Evolutionary conservation across 2,113 vertebrate species (phyloP), one percentile per base, ranked within the genome.

Genomic region (Pholis gunnellus): DNA sequence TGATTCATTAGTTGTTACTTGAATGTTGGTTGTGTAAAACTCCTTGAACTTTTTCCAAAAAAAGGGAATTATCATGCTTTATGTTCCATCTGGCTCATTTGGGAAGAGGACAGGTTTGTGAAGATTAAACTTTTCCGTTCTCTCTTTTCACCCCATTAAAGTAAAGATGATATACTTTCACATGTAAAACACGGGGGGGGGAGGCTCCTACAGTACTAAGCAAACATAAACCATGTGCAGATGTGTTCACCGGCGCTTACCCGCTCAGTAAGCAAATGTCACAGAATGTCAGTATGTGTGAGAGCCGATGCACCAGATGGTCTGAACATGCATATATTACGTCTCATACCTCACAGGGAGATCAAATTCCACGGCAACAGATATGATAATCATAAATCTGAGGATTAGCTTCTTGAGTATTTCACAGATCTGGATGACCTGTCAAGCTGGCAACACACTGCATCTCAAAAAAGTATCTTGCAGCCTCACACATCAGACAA

Each of bases 361-460:
- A 89, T 82, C 52, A 48, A 65, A 86, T 76, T 82, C 70, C 44
- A 72, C 6, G 42, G 63, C 44, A 57, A 42, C 13, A 25, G 72
- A 89, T 83, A 50, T 82, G 65, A 77, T 83, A 83, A 85, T 78
- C 87, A 74, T 48, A 78, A 87, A 87, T 85, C 76, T 63, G 73
- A 82, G 83, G 89, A 89, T 90, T 89, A 88, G 69, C 67, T 84
- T 68, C 75, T 61, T 48, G 36, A 66, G 69, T 69, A 50, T 84
- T 78, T 83, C 64, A 86, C 78, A 82, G 85, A 85, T 70, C 81
- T 83, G 72, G 54, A 84, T 76, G 78, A 91, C 88, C 80, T 74
- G 63, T 80, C 75, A 64, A 84, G 79, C 72, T 79, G 89, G 72
- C 64, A 75, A 68, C 59, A 38, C 1, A 22, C 44, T 82, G 72